Percentiles rank a stretch among this genome's conserved stretches.
These are phyloP conservation scores for Molorchus minor DNA, from an alignment of 2,888 invertebrate genomes.

Conservation along the genomic window DNA sequence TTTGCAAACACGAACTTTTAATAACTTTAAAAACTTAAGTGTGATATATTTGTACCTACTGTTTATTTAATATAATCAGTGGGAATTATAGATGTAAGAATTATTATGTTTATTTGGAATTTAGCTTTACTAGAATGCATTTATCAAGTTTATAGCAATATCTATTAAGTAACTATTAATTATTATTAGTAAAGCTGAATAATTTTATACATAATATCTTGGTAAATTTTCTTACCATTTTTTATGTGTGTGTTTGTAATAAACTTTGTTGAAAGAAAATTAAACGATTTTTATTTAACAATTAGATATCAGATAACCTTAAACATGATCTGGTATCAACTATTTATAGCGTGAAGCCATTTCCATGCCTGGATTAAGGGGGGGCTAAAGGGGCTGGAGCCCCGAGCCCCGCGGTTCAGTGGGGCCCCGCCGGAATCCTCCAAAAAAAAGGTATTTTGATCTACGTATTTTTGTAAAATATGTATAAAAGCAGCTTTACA, in stretches of 20 bases:
- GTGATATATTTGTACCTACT: constrained; percentile 11
- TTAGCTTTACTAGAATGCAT: constrained; percentile 8
- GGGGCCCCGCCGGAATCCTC: too few species aligned
- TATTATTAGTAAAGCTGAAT: constrained; percentile 11
- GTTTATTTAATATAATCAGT: neutral
- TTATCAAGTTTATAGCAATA: neutral
- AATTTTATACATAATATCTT: constrained; percentile 37
- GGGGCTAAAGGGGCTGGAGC: too few species aligned
- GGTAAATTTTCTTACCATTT: constrained; percentile 59
- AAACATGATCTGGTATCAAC: neutral
- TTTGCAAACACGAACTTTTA: too few species aligned
- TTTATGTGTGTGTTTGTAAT: constrained; percentile 22
- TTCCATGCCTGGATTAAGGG: too few species aligned
- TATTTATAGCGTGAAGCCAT: too few species aligned
- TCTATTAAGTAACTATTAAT: too few species aligned
- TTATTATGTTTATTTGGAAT: constrained; percentile 7
- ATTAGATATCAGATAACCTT: constrained; percentile 2
- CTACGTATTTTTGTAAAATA: too few species aligned
- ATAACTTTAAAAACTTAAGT: constrained; percentile 9
- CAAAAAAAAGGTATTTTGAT: too few species aligned
- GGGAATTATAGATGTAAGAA: constrained; percentile 3
- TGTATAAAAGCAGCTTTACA: too few species aligned
- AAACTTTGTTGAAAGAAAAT: neutral
- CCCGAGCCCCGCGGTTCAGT: too few species aligned
- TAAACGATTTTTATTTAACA: constrained; percentile 1